phyloP scores from a whole-genome alignment of 2,113 vertebrate species.

The Takifugu bimaculatus region DNA sequence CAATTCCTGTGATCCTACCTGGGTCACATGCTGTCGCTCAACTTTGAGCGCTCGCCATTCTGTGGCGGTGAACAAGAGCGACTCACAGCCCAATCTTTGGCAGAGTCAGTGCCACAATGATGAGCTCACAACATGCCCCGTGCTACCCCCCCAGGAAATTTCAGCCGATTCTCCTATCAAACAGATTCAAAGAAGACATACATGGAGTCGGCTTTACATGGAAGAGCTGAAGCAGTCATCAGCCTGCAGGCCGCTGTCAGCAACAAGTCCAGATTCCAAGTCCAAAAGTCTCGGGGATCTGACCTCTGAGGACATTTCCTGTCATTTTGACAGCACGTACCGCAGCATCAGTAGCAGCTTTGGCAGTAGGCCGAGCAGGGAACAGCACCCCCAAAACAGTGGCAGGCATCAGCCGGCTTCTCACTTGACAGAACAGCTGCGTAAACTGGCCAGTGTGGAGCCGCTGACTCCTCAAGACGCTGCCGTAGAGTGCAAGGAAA shows the following conservation, averaged over 20 bases:
- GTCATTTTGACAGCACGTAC: conserved; percentile 83
- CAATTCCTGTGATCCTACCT: conserved; percentile 27
- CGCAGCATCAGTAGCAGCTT: conserved; percentile 86
- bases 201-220: conserved; percentile 84
- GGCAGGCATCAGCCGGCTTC: conserved; percentile 39
- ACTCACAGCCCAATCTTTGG: conserved; percentile 88
- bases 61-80: conserved; percentile 81
- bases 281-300: conserved; percentile 94
- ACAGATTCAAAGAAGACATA: conserved; percentile 73
- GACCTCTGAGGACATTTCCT: conserved; percentile 87
- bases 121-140: conserved; percentile 67
- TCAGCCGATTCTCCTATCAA: conserved; percentile 47
- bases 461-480: conserved; percentile 78
- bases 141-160: conserved; percentile 40
- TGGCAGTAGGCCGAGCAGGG: conserved; percentile 71
- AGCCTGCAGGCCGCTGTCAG: conserved; percentile 44
- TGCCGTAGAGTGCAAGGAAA: conserved; percentile 49
- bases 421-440: conserved; percentile 82
- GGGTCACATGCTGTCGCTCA: conserved; percentile 41
- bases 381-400: conserved; percentile 62
- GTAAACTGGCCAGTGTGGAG: conserved; percentile 83
- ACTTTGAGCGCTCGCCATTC: conserved; percentile 42
- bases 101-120: conserved; percentile 42
- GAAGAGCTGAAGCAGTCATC: conserved; percentile 79
- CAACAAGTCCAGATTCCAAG: conserved; percentile 60